Conservation (phyloP, 1,140 invertebrate genomes). For the Drosophila nigromelanica region DNA sequence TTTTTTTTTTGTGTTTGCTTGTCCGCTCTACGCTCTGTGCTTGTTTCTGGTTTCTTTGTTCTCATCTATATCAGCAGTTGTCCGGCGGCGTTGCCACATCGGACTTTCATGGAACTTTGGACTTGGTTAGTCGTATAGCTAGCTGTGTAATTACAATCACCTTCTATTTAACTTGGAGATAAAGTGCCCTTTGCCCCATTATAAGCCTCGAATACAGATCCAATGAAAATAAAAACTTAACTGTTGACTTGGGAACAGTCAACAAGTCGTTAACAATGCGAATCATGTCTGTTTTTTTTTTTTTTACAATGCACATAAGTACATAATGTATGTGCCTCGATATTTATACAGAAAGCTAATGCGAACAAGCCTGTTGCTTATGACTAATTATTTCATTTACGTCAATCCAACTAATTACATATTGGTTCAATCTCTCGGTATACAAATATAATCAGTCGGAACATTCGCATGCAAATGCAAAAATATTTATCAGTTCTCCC, state of each 20-base stretch:
- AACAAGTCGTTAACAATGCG: conserved; percentile 56
- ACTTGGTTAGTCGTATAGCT: conserved; percentile 19
- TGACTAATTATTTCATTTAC: conserved; percentile 28
- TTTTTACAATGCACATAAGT: conserved; percentile 19
- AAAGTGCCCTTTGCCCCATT: conserved; percentile 11
- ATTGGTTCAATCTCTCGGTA: conserved; percentile 4
- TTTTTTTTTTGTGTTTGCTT: conserved; percentile 52
- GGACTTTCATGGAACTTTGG: conserved; percentile 39
- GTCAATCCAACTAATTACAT: not conserved
- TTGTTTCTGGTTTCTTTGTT: conserved; percentile 74
- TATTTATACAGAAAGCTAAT: conserved; percentile 22
- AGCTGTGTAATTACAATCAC: conserved; percentile 27
- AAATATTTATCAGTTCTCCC: not conserved
- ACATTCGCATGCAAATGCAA: not conserved
- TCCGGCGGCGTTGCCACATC: conserved; percentile 50
- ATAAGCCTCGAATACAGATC: not conserved
- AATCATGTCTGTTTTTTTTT: conserved; percentile 22
- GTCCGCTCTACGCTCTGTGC: conserved; percentile 45
- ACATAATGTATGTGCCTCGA: conserved; percentile 4
- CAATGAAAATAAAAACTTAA: conserved; percentile 1
- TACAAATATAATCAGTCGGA: conserved; percentile 13
- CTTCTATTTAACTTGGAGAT: conserved; percentile 18
- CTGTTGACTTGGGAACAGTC: conserved; percentile 7
- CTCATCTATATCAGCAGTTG: conserved; percentile 48
- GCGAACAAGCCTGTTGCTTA: conserved; percentile 27